Conservation (phyloP, 2,888 invertebrate genomes). For the Neocrepidodera transversa region DNA sequence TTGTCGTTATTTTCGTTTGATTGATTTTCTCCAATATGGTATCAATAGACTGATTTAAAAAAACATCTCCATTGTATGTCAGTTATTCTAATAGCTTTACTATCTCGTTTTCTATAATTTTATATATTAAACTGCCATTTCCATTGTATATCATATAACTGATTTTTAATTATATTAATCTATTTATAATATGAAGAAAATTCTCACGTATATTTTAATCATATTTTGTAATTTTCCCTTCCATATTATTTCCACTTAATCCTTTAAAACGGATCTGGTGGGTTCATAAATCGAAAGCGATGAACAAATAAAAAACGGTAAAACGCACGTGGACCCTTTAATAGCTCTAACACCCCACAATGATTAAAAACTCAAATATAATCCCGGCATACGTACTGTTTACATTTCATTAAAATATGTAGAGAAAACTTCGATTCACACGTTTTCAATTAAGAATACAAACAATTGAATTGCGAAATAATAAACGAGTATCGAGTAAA, state of each 20-base stretch:
- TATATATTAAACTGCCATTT: too few relatives aligned
- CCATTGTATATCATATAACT: too few relatives aligned
- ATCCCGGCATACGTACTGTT: conserved; percentile 41
- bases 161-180: too few relatives aligned
- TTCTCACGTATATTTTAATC: too few relatives aligned
- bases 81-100: too few relatives aligned
- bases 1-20: too few relatives aligned
- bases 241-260: not conserved
- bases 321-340: conserved; percentile 44
- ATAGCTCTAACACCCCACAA: conserved; percentile 48
- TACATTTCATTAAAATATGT: conserved; percentile 59
- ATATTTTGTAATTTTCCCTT: too few relatives aligned
- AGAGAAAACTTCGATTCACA: conserved; percentile 57
- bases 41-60: too few relatives aligned
- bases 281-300: conserved; percentile 14
- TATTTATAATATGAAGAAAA: too few relatives aligned
- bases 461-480: conserved; percentile 41
- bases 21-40: too few relatives aligned
- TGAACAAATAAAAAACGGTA: conserved; percentile 35
- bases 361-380: conserved; percentile 51
- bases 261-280: not conserved
- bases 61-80: too few relatives aligned
- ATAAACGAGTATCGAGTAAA: conserved; percentile 42
- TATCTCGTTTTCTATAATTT: too few relatives aligned
- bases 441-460: conserved; percentile 56